Percentiles rank a stretch among this genome's conserved stretches.
These are phyloP conservation scores for Capricornis sumatraensis DNA, from an alignment of 2,113 vertebrate genomes.

Conservation along the genomic window DNA sequence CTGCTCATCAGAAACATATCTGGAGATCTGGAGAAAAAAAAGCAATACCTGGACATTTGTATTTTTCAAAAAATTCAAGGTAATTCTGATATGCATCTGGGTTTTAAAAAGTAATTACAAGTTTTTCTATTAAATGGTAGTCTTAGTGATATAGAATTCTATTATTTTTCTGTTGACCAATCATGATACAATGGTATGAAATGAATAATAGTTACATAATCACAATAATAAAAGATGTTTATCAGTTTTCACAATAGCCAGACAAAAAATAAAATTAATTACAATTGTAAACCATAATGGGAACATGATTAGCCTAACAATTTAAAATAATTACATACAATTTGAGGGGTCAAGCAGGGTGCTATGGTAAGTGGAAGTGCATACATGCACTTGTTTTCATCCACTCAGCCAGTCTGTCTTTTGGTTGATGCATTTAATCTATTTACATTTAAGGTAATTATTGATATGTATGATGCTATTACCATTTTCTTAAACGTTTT, in stretches of 20 bases:
- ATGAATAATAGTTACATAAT: background rate
- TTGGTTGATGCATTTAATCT: background rate
- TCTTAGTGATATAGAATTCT: background rate
- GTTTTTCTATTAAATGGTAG: background rate
- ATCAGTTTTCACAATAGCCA: background rate
- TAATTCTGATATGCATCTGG: background rate
- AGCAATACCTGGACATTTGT: background rate
- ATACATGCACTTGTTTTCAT: background rate
- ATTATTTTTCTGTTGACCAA: background rate
- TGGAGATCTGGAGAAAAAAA: background rate
- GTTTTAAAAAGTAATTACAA: background rate
- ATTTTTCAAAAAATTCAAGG: background rate
- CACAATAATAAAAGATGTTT: background rate
- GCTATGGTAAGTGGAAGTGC: background rate
- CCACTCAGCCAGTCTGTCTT: background rate
- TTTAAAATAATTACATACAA: background rate
- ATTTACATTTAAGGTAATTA: background rate
- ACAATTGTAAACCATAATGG: background rate
- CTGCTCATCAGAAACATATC: background rate
- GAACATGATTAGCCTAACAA: background rate
- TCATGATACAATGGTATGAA: background rate
- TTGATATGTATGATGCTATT: background rate
- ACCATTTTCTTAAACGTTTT: background rate
- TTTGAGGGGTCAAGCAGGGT: background rate
- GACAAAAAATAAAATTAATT: background rate